Percentiles rank a stretch among this genome's conserved stretches.
Conservation (phyloP, 2,113 vertebrate species). For the Pluvianellus socialis region DNA sequence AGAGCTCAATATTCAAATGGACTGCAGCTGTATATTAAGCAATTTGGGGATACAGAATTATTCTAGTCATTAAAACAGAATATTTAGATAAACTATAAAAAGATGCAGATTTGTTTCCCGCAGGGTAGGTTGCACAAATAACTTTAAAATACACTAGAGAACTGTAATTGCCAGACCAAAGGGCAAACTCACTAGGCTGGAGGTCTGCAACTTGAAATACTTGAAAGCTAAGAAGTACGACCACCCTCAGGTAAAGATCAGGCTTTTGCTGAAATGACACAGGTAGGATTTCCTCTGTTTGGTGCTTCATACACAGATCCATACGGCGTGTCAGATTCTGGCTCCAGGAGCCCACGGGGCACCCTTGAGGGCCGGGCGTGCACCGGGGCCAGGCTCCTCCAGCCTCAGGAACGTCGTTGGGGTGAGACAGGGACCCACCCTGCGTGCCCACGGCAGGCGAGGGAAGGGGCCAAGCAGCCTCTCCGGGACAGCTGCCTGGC, state of each 20-base stretch:
- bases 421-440: neutral
- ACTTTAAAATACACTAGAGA: neutral
- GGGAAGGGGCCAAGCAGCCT: neutral
- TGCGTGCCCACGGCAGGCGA: neutral
- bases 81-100: constrained; percentile 33
- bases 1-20: constrained; percentile 5
- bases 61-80: constrained; percentile 29
- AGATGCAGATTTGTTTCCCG: neutral
- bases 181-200: neutral
- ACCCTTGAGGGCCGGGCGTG: rapidly evolving
- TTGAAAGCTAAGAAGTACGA: neutral
- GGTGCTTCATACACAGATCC: neutral
- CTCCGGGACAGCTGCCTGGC: neutral
- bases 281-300: neutral
- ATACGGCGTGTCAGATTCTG: neutral
- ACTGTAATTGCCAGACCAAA: neutral
- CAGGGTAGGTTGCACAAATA: neutral
- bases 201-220: neutral
- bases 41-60: constrained; percentile 12
- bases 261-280: neutral
- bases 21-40: constrained; percentile 36
- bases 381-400: neutral
- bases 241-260: neutral
- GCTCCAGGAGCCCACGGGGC: neutral
- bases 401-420: rapidly evolving